phyloP scores from a whole-genome alignment of 2,888 invertebrate genomes.

The Sinodicranocentrus sp. region DNA sequence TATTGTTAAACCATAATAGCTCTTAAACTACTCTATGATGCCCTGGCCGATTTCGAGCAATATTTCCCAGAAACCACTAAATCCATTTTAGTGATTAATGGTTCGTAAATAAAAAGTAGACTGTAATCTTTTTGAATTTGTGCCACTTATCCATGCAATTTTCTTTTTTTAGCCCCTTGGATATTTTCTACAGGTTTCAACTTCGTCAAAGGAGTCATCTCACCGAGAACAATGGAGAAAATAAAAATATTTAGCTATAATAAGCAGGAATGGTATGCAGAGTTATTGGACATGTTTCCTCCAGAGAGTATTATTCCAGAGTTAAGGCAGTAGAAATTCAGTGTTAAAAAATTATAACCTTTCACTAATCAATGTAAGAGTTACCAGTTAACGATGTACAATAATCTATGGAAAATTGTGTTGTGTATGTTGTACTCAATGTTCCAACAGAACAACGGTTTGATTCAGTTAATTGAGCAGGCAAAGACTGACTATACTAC shows the following conservation, averaged over 20 bases:
- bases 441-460: too few species aligned
- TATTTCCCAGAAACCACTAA: slow-evolving; percentile 24
- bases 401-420: too few species aligned
- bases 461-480: too few species aligned
- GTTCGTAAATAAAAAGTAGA: background rate
- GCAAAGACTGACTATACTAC: too few species aligned
- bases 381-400: background rate
- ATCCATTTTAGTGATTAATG: slow-evolving; percentile 14
- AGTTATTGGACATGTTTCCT: slow-evolving; percentile 2
- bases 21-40: slow-evolving; percentile 15
- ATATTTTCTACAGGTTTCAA: background rate
- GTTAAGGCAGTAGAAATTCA: too few species aligned
- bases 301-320: background rate
- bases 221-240: slow-evolving; percentile 1
- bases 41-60: background rate
- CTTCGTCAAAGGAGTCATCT: slow-evolving; percentile 2
- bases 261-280: slow-evolving; percentile 14
- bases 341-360: too few species aligned
- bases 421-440: too few species aligned
- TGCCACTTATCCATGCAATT: too few species aligned
- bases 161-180: slow-evolving; percentile 15
- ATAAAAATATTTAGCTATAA: slow-evolving; percentile 8
- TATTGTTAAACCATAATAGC: too few species aligned
- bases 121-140: background rate
- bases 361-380: too few species aligned